Evolutionary conservation across 1,140 invertebrate species (phyloP).

Genomic region (Rhyzopertha dominica): DNA sequence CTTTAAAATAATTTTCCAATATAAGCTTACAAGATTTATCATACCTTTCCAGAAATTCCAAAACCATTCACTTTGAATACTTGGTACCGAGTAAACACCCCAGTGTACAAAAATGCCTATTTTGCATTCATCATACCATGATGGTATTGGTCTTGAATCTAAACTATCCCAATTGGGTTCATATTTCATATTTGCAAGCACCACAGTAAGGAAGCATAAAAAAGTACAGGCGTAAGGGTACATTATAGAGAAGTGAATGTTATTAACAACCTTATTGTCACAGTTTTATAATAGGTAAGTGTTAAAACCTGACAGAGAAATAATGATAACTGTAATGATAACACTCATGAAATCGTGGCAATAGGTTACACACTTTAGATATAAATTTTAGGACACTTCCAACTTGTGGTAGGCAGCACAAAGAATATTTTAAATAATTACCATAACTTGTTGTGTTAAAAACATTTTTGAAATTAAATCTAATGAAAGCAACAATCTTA

Average conservation of each 20-base stretch:
- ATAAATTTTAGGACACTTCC: slow-evolving; percentile 8
- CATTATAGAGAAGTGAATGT: neutral
- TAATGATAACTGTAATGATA: slow-evolving; percentile 1
- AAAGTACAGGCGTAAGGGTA: neutral
- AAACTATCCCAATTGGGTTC: slow-evolving; percentile 72
- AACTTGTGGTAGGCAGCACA: slow-evolving; percentile 11
- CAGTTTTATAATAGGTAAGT: slow-evolving; percentile 12
- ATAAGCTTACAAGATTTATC: too few species aligned
- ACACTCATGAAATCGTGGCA: slow-evolving; percentile 8
- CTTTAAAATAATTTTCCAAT: too few species aligned
- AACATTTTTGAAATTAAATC: too few species aligned
- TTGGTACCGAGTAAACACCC: slow-evolving; percentile 84
- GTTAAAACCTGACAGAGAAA: neutral
- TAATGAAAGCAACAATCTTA: too few species aligned
- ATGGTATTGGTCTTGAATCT: slow-evolving; percentile 71
- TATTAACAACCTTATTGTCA: slow-evolving; percentile 11
- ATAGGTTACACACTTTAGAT: slow-evolving; percentile 5
- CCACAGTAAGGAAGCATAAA: too few species aligned
- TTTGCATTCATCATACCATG: slow-evolving; percentile 83
- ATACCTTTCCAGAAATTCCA: slow-evolving; percentile 70
- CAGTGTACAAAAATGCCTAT: slow-evolving; percentile 91
- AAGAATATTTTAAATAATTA: slow-evolving; percentile 2
- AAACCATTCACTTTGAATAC: slow-evolving; percentile 78
- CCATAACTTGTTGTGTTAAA: slow-evolving; percentile 1
- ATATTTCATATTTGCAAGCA: slow-evolving; percentile 45